Evolutionary conservation across 2,888 invertebrate species (phyloP).

Genomic region (Volucella inanis): DNA sequence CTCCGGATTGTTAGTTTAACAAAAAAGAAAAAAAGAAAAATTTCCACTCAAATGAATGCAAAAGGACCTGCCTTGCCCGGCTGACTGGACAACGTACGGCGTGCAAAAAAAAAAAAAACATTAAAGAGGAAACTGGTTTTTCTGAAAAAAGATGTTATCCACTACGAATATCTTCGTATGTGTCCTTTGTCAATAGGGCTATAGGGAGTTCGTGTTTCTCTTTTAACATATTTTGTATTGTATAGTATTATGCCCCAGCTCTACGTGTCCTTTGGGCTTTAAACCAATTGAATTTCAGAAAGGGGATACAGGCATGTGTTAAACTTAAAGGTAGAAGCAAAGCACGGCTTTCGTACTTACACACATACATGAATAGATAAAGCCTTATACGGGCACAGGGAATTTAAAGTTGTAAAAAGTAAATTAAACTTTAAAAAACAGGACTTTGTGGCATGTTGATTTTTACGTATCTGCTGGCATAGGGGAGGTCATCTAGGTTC

Average conservation of each 20-base stretch:
- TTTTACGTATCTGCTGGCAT: background rate
- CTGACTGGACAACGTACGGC: background rate
- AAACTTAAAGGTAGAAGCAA: background rate
- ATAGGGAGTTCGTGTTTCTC: constrained; percentile 29
- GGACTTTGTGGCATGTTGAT: constrained; percentile 50
- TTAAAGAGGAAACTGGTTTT: constrained; percentile 12
- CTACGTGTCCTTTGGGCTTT: constrained; percentile 26
- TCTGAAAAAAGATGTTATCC: background rate
- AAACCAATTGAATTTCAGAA: constrained; percentile 36
- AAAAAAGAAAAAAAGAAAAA: constrained; percentile 28
- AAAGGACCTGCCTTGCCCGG: constrained; percentile 6
- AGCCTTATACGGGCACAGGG: background rate
- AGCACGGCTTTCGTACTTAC: background rate
- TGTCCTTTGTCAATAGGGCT: constrained; percentile 42
- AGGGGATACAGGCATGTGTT: background rate
- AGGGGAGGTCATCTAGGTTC: background rate
- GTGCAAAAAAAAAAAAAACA: background rate
- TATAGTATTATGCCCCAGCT: background rate
- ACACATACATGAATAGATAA: background rate
- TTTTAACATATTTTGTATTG: constrained; percentile 4
- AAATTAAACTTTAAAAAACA: constrained; percentile 42
- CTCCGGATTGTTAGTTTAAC: constrained; percentile 5
- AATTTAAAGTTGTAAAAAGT: constrained; percentile 22
- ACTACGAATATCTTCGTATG: constrained; percentile 2
- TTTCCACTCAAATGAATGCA: constrained; percentile 36